Conservation (phyloP, 2,113 vertebrate species). For the Albula glossodonta region DNA sequence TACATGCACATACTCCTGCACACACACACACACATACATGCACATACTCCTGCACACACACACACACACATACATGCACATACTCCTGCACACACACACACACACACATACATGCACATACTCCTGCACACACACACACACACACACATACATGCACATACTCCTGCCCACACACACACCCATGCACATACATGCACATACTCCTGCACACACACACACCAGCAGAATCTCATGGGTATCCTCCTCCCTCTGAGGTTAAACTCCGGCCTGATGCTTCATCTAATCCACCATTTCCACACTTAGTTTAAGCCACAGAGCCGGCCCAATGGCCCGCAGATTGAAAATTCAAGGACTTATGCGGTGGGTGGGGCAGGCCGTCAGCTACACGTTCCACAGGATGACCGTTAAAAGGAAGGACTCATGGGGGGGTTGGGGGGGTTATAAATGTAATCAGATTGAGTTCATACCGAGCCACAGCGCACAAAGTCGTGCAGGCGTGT, state of each 20-base stretch:
- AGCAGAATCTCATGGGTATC: constrained; percentile 8
- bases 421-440: constrained; percentile 5
- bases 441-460: constrained; percentile 23
- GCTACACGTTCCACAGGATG: constrained; percentile 11
- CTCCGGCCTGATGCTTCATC: constrained; percentile 25
- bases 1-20: too few relatives aligned
- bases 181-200: too few relatives aligned
- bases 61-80: too few relatives aligned
- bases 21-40: too few relatives aligned
- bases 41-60: too few relatives aligned
- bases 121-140: too few relatives aligned
- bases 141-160: too few relatives aligned
- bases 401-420: constrained; percentile 13
- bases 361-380: not conserved
- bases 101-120: too few relatives aligned
- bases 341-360: not conserved
- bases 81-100: too few relatives aligned
- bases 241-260: constrained; percentile 2
- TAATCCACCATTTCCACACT: not conserved
- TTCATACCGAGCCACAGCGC: constrained; percentile 23
- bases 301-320: not conserved
- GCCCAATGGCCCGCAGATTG: not conserved
- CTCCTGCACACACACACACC: too few relatives aligned
- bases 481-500: constrained; percentile 16
- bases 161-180: too few relatives aligned